Evolutionary conservation across 1,140 invertebrate genomes (phyloP).

Genomic region (Protaetia brevitarsis): DNA sequence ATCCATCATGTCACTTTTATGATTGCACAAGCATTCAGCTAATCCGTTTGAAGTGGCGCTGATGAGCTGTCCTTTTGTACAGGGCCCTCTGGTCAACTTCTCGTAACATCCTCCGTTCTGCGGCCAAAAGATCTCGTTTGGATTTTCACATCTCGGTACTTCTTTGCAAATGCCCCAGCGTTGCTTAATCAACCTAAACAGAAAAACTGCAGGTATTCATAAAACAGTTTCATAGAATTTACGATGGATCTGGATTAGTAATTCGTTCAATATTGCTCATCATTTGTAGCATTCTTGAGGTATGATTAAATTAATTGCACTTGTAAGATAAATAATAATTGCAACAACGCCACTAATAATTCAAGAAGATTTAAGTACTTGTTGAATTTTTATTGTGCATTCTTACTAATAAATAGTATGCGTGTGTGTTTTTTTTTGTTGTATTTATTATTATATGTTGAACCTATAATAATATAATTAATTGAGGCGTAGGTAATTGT

Average conservation of each 20-base stretch:
- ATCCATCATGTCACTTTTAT: conserved; percentile 48
- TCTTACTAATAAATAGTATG: background rate
- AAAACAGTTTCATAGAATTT: background rate
- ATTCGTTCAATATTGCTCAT: background rate
- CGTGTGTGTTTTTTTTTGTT: background rate
- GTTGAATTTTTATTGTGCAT: background rate
- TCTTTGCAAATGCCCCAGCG: conserved; percentile 68
- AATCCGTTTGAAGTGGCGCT: conserved; percentile 54
- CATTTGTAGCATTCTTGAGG: background rate
- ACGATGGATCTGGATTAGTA: background rate
- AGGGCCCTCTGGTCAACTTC: conserved; percentile 67
- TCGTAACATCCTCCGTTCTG: conserved; percentile 69
- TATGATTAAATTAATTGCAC: too few species aligned
- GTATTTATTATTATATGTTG: too few species aligned
- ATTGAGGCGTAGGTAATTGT: too few species aligned
- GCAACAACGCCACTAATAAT: too few species aligned
- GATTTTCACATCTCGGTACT: conserved; percentile 57
- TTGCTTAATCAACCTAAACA: conserved; percentile 28
- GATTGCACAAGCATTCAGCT: conserved; percentile 57
- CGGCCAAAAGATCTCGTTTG: conserved; percentile 68
- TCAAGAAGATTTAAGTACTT: too few species aligned
- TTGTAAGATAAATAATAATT: too few species aligned
- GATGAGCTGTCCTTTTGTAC: conserved; percentile 67
- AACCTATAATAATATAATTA: too few species aligned
- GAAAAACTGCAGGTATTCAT: conserved; percentile 9